Conservation (phyloP, 1,140 invertebrate genomes). For the Palaemon carinicauda region DNA sequence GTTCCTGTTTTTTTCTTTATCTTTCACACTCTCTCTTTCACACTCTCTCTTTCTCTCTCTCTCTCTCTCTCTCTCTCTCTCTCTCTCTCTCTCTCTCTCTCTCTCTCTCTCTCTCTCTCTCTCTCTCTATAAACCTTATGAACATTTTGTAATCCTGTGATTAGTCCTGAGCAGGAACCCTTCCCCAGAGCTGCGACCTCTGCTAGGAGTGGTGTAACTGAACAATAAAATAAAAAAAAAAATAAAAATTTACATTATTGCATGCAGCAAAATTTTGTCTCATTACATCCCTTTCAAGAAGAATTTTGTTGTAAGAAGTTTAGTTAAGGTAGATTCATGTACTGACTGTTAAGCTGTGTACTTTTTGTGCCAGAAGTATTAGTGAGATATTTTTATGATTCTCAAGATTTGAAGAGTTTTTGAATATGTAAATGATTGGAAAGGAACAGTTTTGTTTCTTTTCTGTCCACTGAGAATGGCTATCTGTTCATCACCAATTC, state of each 20-base stretch:
- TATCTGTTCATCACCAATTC: no score
- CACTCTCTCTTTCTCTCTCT: neutral
- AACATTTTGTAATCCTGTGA: slow-evolving; percentile 56
- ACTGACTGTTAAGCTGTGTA: no score
- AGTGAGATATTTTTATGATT: no score
- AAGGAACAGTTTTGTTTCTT: no score
- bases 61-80: no score
- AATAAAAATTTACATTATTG: slow-evolving; percentile 49
- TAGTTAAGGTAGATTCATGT: no score
- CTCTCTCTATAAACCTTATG: neutral
- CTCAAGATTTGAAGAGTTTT: no score
- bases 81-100: neutral
- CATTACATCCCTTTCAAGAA: neutral
- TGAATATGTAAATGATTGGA: no score
- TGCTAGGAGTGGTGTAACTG: slow-evolving; percentile 49
- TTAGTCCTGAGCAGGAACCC: slow-evolving; percentile 53
- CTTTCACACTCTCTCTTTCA: slow-evolving; percentile 24
- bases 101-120: neutral
- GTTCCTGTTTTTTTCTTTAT: slow-evolving; percentile 51
- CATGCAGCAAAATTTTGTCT: slow-evolving; percentile 45
- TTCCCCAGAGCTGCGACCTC: slow-evolving; percentile 44
- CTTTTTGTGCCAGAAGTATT: no score
- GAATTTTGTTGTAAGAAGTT: no score
- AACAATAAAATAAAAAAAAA: slow-evolving; percentile 46
- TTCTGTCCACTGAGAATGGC: no score